Percentiles rank a stretch among this genome's conserved stretches.
phyloP scores from a whole-genome alignment of 2,888 invertebrate species.

The Digitonthophagus gazella region DNA sequence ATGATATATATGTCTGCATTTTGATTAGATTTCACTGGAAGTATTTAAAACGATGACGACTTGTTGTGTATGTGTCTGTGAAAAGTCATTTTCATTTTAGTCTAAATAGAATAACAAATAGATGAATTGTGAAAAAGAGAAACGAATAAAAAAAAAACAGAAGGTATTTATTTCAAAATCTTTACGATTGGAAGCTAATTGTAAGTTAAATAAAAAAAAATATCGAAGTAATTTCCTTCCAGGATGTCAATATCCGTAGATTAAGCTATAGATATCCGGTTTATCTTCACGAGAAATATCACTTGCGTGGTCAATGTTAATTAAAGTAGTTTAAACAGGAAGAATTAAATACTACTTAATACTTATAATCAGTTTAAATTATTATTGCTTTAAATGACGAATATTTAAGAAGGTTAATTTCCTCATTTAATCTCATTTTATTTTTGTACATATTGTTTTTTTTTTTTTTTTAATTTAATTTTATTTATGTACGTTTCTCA shows the following conservation, averaged over 20 bases:
- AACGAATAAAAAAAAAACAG: neutral
- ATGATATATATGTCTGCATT: neutral
- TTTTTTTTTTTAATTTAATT: too few species aligned
- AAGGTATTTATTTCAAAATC: neutral
- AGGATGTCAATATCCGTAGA: neutral
- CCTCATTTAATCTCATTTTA: too few species aligned
- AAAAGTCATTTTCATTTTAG: neutral
- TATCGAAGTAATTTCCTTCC: neutral
- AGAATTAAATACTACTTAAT: too few species aligned
- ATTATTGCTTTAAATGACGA: too few species aligned
- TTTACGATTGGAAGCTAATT: neutral
- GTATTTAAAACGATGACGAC: too few species aligned
- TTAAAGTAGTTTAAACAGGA: neutral
- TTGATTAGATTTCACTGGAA: neutral
- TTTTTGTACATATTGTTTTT: too few species aligned
- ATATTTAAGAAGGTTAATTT: too few species aligned
- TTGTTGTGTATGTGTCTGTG: neutral
- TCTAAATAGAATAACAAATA: too few species aligned
- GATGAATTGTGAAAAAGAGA: neutral
- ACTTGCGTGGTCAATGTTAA: neutral
- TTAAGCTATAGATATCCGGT: neutral
- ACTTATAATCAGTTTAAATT: too few species aligned
- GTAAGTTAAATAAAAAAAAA: neutral
- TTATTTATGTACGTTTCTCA: too few species aligned
- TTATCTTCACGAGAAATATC: neutral